These are phyloP conservation scores for Holotrichia oblita DNA, from an alignment of 1,140 invertebrate species.

Conservation along the genomic window DNA sequence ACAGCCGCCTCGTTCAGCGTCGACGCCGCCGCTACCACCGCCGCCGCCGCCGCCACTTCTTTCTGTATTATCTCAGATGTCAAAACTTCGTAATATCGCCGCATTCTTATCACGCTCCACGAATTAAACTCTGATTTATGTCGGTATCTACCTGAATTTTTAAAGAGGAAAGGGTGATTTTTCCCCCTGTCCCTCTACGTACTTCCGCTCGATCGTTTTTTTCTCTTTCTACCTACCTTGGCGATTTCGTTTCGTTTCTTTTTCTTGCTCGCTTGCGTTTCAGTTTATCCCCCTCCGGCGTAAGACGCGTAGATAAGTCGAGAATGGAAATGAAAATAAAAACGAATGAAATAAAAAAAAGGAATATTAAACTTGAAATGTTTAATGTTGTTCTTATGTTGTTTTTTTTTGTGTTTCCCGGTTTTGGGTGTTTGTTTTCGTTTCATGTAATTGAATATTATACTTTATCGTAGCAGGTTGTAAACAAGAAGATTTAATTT, in stretches of 20 bases:
- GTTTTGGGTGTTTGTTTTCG: too few species aligned
- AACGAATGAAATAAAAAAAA: background rate
- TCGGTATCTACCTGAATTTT: constrained; percentile 38
- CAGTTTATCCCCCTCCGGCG: too few species aligned
- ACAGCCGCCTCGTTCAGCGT: background rate
- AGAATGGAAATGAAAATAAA: background rate
- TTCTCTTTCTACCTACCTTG: background rate
- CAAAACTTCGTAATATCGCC: constrained; percentile 44
- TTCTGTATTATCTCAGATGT: constrained; percentile 42
- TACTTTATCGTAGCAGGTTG: too few species aligned
- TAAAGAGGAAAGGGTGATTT: constrained; percentile 31
- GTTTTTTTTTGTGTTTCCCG: too few species aligned
- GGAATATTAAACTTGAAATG: background rate
- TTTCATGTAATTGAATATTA: too few species aligned
- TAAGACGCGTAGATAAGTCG: background rate
- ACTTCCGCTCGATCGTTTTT: background rate
- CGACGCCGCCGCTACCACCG: background rate
- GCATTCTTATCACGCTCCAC: constrained; percentile 42
- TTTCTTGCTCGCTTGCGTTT: too few species aligned
- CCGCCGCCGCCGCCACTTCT: background rate
- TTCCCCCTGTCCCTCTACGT: too few species aligned
- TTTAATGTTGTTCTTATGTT: background rate
- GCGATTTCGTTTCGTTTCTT: background rate
- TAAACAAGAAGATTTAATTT: too few species aligned
- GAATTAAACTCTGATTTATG: constrained; percentile 46